A percentile compares a stretch with the other conserved stretches of the same genome.
Conservation (phyloP, 2,113 vertebrate species). For the Struthio camelus region DNA sequence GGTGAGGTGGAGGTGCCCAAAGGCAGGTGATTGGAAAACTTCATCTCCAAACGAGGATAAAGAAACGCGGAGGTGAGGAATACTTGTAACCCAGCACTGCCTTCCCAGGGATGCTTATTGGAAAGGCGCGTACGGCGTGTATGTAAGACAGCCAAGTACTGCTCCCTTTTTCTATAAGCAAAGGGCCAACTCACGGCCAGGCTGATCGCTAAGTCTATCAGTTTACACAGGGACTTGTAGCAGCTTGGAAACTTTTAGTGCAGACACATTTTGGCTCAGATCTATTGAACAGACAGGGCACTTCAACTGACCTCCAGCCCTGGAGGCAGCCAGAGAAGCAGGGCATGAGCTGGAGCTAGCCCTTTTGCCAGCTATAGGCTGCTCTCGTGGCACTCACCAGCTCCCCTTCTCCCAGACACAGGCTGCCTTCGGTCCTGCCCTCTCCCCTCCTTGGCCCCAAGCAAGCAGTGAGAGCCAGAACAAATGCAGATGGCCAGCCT, state of each 20-base stretch:
- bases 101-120: background rate
- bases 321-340: background rate
- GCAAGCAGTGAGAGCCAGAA: background rate
- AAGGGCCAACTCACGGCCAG: too few relatives aligned
- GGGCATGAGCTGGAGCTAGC: background rate
- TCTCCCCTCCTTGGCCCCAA: background rate
- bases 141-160: background rate
- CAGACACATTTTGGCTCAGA: background rate
- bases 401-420: background rate
- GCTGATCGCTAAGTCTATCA: background rate
- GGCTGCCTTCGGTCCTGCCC: background rate
- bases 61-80: background rate
- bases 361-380: background rate
- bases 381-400: background rate
- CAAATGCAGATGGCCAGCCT: background rate
- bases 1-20: background rate
- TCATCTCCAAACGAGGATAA: background rate
- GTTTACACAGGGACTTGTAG: background rate
- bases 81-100: background rate
- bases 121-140: background rate
- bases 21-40: background rate
- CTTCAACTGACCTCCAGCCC: background rate
- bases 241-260: background rate
- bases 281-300: background rate
- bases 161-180: background rate